Evolutionary conservation across 2,113 vertebrate genomes (phyloP), one percentile per base, ranked within the genome.

Genomic region (Myotis lucifugus): DNA sequence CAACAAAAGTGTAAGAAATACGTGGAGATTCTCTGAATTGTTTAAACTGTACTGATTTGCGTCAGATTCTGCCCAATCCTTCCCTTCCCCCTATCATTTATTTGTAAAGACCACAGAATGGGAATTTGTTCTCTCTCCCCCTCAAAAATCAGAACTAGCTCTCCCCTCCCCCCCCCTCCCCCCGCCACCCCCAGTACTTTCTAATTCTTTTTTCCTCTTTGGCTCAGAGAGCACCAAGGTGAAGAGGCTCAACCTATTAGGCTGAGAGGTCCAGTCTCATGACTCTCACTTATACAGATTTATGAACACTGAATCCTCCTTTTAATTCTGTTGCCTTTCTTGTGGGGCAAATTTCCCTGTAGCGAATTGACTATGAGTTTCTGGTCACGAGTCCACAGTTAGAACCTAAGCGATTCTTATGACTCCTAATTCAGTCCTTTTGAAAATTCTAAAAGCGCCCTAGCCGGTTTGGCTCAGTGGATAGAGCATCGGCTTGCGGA

Each of bases 241-340:
- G n/a, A 88, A 84, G 91, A 94, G 74, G 66, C 69, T 50, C 61
- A 8, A 56, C 21, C 42, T 66, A 8, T 8, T 17, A 78, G 4
- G 21, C 84, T 59, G 37, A 82, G 76, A 27, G 48, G 85, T 27
- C n/a, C 42, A 48, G 42, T 66, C 61, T 81, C 50, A 21, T 46
- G 84, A 79, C 54, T 92, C 59, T 89, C 88, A 66, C 72, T 90
- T 74, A 59, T 19, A 72, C 15, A 70, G 82, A 82, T 17, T 89
- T 84, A 90, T 64, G 69, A 88, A 83, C 40, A 95, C 1, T n/a
- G 81, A 89, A 89, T 86, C 74, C 48, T 91, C 83, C 14, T 17
- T 34, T 95, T 52, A 74, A 78, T 52, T 90, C 69, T 81, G 54
- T 2, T 91, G 48, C 54, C 10, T 74, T 94, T 96, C 92, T 76